Evolutionary conservation across 2,888 invertebrate genomes (phyloP), one percentile per base, ranked within the genome.

Genomic region (Acanthopleura granulata): DNA sequence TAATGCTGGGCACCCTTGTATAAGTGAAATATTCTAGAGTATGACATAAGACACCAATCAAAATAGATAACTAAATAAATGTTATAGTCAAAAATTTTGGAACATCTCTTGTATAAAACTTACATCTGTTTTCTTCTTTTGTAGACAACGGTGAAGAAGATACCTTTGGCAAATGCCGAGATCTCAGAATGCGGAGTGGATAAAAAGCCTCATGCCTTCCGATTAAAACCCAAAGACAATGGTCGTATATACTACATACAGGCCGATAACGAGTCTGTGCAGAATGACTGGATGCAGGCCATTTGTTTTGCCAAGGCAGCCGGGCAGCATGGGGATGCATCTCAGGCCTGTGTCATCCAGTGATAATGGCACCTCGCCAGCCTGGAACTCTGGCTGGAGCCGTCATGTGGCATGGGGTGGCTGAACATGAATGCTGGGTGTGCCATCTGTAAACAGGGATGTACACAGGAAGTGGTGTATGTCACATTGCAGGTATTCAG

Each of bases 281-380:
- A 89, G 74, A 86, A 88, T 79, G 84, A 87, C 74, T 90, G 90
- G 90, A 90, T 90, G 90, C 89, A 90, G 76, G 89, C 89, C 9
- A 90, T 90, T 62, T 90, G 89, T 77, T 90, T 89, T 82, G 89
- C 89, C 9, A 89, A 89, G 77, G 88, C 87, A 74, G 87, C 89
- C 14, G 88, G 87, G 4, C 82, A 82, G 25, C 80, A 80, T 40
- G 87, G 86, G 4, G 86, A 86, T 51, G 79, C 83, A 57, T 89
- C 89, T 27, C 84, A 86, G 77, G 87, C 89, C 3, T 89, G 89
- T 84, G 83, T 84, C 12, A 77, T 89, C 22, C 89, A 89, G 82
- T 89, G 78, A 84, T 66, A 49, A 62, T 66, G 69, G 40, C 3
- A 40, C 49, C 40, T 9, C 9, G 40, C 40, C 9, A 9, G 40